Evolutionary conservation across 2,113 vertebrate genomes (phyloP).

Genomic region (Vidua chalybeata): DNA sequence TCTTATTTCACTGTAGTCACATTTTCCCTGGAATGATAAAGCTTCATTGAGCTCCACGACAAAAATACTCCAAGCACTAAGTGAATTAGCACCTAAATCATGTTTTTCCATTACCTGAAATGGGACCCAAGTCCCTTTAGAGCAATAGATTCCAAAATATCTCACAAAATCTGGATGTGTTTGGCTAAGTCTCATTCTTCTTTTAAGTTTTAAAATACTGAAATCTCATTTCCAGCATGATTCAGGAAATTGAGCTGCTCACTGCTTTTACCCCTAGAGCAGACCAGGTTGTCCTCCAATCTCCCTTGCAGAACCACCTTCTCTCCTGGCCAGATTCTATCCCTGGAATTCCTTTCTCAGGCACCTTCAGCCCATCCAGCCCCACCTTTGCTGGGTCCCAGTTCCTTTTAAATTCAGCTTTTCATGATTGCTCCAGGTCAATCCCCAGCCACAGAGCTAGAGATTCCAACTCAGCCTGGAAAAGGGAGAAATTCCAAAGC

Average conservation of each 20-base stretch:
- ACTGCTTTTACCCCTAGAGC: background rate
- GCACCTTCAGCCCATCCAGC: background rate
- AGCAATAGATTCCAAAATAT: background rate
- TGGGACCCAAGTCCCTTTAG: background rate
- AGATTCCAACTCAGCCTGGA: background rate
- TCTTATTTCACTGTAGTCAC: background rate
- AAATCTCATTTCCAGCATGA: background rate
- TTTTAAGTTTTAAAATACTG: background rate
- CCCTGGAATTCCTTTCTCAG: background rate
- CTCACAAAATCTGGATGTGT: background rate
- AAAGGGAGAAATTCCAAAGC: background rate
- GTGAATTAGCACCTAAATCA: background rate
- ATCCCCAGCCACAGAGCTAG: background rate
- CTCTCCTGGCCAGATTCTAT: background rate
- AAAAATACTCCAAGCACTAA: background rate
- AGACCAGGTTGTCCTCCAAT: background rate
- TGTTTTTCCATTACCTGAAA: background rate
- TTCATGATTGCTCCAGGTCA: background rate
- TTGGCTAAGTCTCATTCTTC: background rate
- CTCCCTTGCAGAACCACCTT: background rate
- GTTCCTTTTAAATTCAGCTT: background rate
- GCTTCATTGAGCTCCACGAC: background rate
- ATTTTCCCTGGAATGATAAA: background rate
- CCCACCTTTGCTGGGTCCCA: background rate
- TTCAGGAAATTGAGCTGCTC: background rate